A percentile compares a stretch with the other conserved stretches of the same genome.
These are phyloP conservation scores for Tubulanus polymorphus DNA, from an alignment of 2,888 invertebrate genomes.

Conservation along the genomic window DNA sequence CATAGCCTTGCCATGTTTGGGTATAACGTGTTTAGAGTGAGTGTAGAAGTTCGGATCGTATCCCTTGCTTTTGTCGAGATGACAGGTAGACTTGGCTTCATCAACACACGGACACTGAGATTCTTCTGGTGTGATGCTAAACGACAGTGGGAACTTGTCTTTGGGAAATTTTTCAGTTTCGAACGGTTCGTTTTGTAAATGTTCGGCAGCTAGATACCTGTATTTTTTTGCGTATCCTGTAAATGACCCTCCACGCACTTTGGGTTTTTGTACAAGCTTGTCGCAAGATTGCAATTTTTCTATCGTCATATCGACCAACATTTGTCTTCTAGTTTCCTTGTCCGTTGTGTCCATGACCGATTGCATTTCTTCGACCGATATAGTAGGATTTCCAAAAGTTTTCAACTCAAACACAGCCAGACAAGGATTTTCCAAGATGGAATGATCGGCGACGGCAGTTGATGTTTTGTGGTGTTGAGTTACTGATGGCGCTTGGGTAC, in stretches of 20 bases:
- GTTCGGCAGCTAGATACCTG: background rate
- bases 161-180: background rate
- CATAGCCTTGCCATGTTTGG: background rate
- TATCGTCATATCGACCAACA: background rate
- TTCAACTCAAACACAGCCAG: background rate
- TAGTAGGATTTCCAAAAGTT: background rate
- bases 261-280: background rate
- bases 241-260: background rate
- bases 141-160: background rate
- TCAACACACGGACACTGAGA: background rate
- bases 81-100: background rate
- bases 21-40: background rate
- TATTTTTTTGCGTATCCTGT: background rate
- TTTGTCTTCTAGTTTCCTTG: background rate
- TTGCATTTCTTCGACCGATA: background rate
- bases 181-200: background rate
- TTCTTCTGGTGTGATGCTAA: background rate
- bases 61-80: background rate
- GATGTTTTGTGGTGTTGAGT: background rate
- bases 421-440: background rate
- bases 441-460: background rate
- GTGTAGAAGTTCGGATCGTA: background rate
- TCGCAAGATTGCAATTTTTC: background rate
- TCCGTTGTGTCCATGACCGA: background rate
- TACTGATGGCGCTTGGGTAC: background rate